phyloP scores from a whole-genome alignment of 2,888 invertebrate species.

The Lycia hirtaria region DNA sequence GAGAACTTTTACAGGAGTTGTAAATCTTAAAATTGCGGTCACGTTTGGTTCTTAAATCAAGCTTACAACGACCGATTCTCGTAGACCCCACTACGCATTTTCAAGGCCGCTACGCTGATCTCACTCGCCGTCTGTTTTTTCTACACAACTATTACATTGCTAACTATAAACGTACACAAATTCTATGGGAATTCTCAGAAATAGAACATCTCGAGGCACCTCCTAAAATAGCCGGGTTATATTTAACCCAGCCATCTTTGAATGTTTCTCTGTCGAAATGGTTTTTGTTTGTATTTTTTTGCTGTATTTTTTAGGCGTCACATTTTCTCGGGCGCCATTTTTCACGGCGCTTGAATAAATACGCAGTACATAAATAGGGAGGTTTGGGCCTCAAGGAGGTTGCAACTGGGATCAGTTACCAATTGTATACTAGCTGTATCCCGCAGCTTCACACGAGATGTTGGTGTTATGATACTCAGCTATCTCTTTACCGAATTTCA shows the following conservation, averaged over 20 bases:
- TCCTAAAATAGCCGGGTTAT: constrained; percentile 49
- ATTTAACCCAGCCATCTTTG: constrained; percentile 61
- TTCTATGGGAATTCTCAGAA: constrained; percentile 47
- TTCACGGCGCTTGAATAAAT: constrained; percentile 49
- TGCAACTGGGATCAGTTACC: constrained; percentile 10
- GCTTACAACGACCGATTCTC: constrained; percentile 65
- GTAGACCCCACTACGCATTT: constrained; percentile 54
- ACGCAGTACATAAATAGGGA: constrained; percentile 1
- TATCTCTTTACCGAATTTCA: too few species aligned
- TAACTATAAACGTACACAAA: constrained; percentile 53
- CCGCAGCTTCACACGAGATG: too few species aligned
- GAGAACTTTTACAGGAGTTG: too few species aligned
- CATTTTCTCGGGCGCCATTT: constrained; percentile 71
- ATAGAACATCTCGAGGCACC: constrained; percentile 32
- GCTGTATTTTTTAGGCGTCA: constrained; percentile 63
- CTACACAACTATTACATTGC: constrained; percentile 61
- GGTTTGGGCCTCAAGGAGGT: constrained; percentile 17
- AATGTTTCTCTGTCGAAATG: constrained; percentile 66
- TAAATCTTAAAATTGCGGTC: too few species aligned
- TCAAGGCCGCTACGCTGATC: constrained; percentile 76
- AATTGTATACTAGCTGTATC: too few species aligned
- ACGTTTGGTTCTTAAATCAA: not conserved
- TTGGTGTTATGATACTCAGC: too few species aligned
- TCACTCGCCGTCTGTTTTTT: constrained; percentile 75
- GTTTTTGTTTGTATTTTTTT: constrained; percentile 49